Percentiles rank a stretch among this genome's conserved stretches.
Evolutionary conservation across 2,113 vertebrate genomes (phyloP).

Genomic region (Merops nubicus): DNA sequence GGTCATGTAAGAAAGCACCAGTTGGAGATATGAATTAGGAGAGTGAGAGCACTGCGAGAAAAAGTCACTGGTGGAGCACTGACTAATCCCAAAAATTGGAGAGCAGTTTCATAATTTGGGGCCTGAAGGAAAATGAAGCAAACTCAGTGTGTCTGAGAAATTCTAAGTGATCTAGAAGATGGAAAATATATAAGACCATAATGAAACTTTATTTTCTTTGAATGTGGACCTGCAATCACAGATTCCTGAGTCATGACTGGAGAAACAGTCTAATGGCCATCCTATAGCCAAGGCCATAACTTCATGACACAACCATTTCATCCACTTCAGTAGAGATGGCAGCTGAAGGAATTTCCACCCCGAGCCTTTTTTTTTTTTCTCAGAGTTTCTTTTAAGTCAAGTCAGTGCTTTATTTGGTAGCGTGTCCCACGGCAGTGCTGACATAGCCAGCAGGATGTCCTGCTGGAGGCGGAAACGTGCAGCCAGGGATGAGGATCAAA

Average conservation of each 20-base stretch:
- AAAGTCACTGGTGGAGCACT: background rate
- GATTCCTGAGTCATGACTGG: background rate
- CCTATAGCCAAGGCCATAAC: background rate
- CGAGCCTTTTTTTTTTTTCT: background rate
- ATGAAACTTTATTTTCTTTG: background rate
- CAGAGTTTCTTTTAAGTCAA: too few species aligned
- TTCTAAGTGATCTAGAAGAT: background rate
- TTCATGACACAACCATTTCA: background rate
- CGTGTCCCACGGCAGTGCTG: background rate
- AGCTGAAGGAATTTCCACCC: background rate
- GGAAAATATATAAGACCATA: background rate
- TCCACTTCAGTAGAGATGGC: background rate
- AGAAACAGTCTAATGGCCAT: background rate
- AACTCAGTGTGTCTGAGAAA: background rate
- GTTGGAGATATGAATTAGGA: background rate
- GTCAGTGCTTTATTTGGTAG: background rate
- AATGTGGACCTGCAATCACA: background rate
- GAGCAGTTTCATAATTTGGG: background rate
- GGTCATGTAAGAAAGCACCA: background rate
- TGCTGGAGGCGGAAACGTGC: background rate
- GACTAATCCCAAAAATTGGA: background rate
- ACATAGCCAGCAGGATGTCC: background rate
- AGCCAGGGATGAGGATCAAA: accelerated
- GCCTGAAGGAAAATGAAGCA: background rate
- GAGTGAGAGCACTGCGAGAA: background rate